Evolutionary conservation across 2,888 invertebrate genomes (phyloP).

Genomic region (Flabesymbios commensalis): DNA sequence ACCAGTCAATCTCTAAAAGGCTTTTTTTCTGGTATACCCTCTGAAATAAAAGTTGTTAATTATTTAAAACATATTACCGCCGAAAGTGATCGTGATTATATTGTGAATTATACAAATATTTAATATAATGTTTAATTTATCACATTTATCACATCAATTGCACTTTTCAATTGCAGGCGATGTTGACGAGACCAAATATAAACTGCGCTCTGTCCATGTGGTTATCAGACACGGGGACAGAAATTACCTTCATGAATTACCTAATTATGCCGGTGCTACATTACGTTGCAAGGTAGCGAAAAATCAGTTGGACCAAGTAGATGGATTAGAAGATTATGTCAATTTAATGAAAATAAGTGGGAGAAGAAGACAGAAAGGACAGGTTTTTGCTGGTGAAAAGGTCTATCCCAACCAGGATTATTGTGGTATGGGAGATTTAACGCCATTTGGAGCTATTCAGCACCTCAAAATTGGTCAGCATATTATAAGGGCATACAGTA

Average conservation of each 20-base stretch:
- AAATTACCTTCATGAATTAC: conserved; percentile 82
- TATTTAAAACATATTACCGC: too few relatives aligned
- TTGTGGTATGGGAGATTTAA: conserved; percentile 85
- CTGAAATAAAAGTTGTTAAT: too few relatives aligned
- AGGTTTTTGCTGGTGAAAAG: conserved; percentile 43
- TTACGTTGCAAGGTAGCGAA: conserved; percentile 73
- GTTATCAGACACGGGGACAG: conserved; percentile 87
- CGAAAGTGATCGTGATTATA: too few relatives aligned
- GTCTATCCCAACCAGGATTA: conserved; percentile 43
- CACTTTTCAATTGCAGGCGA: neutral
- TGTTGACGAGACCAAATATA: conserved; percentile 18
- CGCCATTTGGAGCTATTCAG: conserved; percentile 79
- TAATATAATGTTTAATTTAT: too few relatives aligned
- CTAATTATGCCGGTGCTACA: conserved; percentile 70
- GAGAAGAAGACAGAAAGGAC: conserved; percentile 50
- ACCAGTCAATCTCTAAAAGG: too few relatives aligned
- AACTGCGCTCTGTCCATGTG: conserved; percentile 44
- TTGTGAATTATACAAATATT: too few relatives aligned
- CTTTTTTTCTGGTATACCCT: too few relatives aligned
- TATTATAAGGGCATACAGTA: conserved; percentile 62
- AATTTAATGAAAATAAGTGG: conserved; percentile 16
- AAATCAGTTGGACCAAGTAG: neutral
- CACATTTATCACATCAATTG: too few relatives aligned
- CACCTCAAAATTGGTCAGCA: conserved; percentile 77
- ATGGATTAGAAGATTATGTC: conserved; percentile 9